Evolutionary conservation across 1,140 invertebrate genomes (phyloP), one percentile per base, ranked within the genome.

Genomic region (Plectrocnemia conspersa): DNA sequence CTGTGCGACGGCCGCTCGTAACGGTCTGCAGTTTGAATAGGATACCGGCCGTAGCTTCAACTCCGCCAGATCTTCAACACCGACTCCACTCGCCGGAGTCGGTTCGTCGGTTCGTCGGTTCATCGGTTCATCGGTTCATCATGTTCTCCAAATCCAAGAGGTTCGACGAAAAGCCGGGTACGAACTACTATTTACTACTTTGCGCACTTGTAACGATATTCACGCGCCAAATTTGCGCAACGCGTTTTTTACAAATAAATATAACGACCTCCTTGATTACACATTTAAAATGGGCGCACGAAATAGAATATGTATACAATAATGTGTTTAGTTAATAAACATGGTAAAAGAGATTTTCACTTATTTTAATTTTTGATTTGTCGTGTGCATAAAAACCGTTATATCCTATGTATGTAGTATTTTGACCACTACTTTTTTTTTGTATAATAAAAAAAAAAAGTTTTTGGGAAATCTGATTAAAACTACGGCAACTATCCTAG

Each of bases 111-210:
- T n/a, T n/a, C 27, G n/a, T 7, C 27, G 27, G 27, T 29, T n/a
- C n/a, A n/a, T 7, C 27, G 7, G 27, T 29, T 29, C 27, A n/a
- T 7, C 35, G 6, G 11, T 16, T 10, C 9, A 49, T 45, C 29
- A 61, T 61, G 58, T 61, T 61, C 32, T 52, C 54, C 4, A 52
- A 52, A 27, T 27, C 58, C 13, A 53, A 45, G 41, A 42, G 59
- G 19, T 61, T 61, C 23, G 52, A 57, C 13, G 33, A 44, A 36
- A 54, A 54, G 35, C 33, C 50, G 50, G 59, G 59, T 61, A 38
- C 10, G 41, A 10, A 2, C 38, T 13, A n/a, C n/a, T 10, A 5
- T 16, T 49, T 46, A 15, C 35, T 25, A 27, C 10, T 29, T 42
- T 2, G 6, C 18, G 36, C 15, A 13, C 36, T 13, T 6, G 6